Evolutionary conservation across 2,113 vertebrate genomes (phyloP), one percentile per base, ranked within the genome.

Genomic region (Phainopepla nitens): DNA sequence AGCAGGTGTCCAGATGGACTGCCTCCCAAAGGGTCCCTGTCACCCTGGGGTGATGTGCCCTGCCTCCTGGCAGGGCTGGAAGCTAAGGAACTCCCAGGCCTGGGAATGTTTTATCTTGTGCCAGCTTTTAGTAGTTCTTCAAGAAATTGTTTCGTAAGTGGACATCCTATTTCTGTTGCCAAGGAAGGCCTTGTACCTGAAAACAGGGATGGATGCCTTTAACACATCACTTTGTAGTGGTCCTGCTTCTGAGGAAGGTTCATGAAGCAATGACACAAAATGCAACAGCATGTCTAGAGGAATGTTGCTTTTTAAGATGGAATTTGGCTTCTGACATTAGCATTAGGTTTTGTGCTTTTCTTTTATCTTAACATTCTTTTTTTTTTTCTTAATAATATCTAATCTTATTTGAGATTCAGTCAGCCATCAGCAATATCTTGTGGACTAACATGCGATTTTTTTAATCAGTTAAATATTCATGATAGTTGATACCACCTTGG

Each of bases 31-130:
- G 62, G 24, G 31, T 71, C 39, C 35, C 44, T 13, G 3, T 23
- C 5, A 0, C 60, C 1, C 1, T 19, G 19, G 42, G 50, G 35
- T 50, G 35, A 21, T 2, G 2, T 24, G 44, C n/a, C 35, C 7
- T 11, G 23, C 58, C 57, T 36, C 21, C 51, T 44, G 60, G 51
- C 73, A 58, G 29, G 11, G 18, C 64, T 64, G 27, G 9, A 54
- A 23, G 35, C 12, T 79, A 39, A 68, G 56, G 44, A 76, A 60
- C 70, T 65, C 85, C 25, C 44, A 47, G 45, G 11, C 69, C 57
- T 84, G 58, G 33, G 62, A 53, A 15, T 68, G 39, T 47, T 81
- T 71, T 45, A 20, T 49, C 47, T 83, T 81, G 35, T 89, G 50
- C 13, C 42, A 86, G 71, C 29, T 89, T 66, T 77, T 18, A 33